Evolutionary conservation across 2,888 invertebrate species (phyloP).

Genomic region (Thecocarcelia acutangulata): DNA sequence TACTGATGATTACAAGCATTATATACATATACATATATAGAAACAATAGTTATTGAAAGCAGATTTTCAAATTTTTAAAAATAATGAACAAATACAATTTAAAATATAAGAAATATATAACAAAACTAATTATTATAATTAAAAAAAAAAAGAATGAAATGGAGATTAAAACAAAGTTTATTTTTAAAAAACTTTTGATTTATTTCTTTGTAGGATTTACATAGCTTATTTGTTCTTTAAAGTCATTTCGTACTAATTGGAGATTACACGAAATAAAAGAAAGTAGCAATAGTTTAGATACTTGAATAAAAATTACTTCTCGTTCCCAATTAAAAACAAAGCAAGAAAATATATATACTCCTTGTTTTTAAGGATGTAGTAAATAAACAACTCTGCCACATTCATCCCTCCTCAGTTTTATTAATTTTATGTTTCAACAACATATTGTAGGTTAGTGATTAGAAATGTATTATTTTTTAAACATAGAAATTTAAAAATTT

Average conservation of each 20-base stretch:
- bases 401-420: constrained; percentile 60
- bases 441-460: constrained; percentile 55
- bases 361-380: neutral
- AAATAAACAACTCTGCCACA: constrained; percentile 28
- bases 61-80: constrained; percentile 38
- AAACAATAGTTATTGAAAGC: constrained; percentile 54
- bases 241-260: neutral
- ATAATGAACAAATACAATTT: constrained; percentile 44
- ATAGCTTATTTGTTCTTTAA: constrained; percentile 19
- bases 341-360: neutral
- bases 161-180: constrained; percentile 59
- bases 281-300: neutral
- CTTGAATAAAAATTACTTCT: neutral
- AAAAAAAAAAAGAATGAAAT: constrained; percentile 43
- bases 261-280: constrained; percentile 1
- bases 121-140: constrained; percentile 48
- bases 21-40: constrained; percentile 44
- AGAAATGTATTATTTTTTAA: constrained; percentile 29
- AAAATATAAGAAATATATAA: constrained; percentile 51
- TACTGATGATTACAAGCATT: constrained; percentile 66
- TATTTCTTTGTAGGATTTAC: constrained; percentile 28
- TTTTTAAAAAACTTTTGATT: constrained; percentile 39
- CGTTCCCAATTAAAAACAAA: neutral
- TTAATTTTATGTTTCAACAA: constrained; percentile 35
- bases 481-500: neutral